phyloP scores from a whole-genome alignment of 2,113 vertebrate genomes.

The Otus sunia region DNA sequence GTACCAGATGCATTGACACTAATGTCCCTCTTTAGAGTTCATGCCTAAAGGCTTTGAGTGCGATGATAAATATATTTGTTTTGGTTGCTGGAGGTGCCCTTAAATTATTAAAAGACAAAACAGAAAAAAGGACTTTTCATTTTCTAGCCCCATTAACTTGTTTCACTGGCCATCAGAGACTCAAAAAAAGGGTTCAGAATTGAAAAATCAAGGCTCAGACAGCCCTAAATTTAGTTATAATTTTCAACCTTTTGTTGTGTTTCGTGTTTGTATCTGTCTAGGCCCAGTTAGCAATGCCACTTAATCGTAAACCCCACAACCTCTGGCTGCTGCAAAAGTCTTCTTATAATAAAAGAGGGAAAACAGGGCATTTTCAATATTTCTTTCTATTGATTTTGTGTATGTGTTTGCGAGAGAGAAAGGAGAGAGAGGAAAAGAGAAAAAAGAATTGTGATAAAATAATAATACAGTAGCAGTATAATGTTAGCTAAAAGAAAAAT shows the following conservation, averaged over 20 bases:
- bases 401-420: background rate
- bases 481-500: slow-evolving; percentile 28
- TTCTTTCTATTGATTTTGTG: slow-evolving; percentile 46
- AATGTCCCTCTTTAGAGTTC: slow-evolving; percentile 47
- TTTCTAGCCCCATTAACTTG: slow-evolving; percentile 42
- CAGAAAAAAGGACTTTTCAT: slow-evolving; percentile 13
- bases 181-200: background rate
- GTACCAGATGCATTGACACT: slow-evolving; percentile 39
- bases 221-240: background rate
- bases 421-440: background rate
- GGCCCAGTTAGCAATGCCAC: background rate
- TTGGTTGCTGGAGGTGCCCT: slow-evolving; percentile 43
- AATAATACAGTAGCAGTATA: background rate
- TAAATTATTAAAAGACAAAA: slow-evolving; percentile 69
- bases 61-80: slow-evolving; percentile 64
- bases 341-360: background rate
- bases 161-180: background rate
- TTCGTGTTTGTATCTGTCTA: background rate
- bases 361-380: slow-evolving; percentile 10
- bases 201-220: slow-evolving; percentile 11
- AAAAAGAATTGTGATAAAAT: background rate
- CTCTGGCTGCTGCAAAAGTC: background rate
- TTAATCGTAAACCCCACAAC: background rate
- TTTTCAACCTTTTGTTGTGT: background rate
- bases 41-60: slow-evolving; percentile 46